Evolutionary conservation across 2,113 vertebrate genomes (phyloP).

Genomic region (Antechinus stuartii): DNA sequence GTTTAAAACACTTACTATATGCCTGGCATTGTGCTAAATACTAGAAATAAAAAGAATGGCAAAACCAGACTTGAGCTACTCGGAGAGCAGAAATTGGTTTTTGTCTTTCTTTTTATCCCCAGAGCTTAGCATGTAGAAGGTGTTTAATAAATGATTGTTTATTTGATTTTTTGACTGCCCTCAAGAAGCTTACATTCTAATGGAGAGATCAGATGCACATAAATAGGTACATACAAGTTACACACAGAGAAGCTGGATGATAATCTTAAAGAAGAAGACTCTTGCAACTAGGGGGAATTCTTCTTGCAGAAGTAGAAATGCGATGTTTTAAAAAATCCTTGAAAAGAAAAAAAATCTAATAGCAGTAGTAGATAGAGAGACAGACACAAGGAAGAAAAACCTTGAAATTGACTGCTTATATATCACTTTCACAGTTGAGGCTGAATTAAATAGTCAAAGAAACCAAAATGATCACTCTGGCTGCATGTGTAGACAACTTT

Average conservation of each 20-base stretch:
- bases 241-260: neutral
- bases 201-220: neutral
- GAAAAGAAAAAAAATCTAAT: neutral
- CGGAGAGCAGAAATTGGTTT: neutral
- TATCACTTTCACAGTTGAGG: neutral
- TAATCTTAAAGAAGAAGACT: neutral
- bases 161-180: neutral
- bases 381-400: neutral
- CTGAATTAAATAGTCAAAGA: constrained; percentile 8
- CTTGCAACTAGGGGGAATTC: neutral
- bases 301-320: neutral
- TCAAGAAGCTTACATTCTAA: neutral
- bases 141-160: neutral
- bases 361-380: neutral
- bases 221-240: neutral
- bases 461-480: constrained; percentile 20
- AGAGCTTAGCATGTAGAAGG: neutral
- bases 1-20: neutral
- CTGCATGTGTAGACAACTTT: neutral
- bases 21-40: neutral
- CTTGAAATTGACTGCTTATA: neutral
- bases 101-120: neutral
- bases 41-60: neutral
- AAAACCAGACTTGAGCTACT: neutral
- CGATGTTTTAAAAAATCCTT: neutral